Percentiles rank a stretch among this genome's conserved stretches.
These are phyloP conservation scores for Cremastinae sp. DNA, from an alignment of 2,888 invertebrate species.

Conservation along the genomic window DNA sequence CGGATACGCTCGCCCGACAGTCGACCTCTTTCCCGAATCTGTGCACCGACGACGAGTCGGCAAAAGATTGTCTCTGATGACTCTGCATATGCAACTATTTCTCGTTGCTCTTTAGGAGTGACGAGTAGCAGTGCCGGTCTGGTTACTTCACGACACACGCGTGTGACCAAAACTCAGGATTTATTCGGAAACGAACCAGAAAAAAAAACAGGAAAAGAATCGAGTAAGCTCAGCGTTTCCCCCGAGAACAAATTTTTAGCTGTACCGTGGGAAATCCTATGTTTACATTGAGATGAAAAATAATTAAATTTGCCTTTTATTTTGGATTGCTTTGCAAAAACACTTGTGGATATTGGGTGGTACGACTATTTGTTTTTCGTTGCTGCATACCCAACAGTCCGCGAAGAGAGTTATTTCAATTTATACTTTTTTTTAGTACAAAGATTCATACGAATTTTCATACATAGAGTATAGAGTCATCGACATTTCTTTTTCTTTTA, in stretches of 20 bases:
- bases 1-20: slow-evolving; percentile 63
- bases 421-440: slow-evolving; percentile 42
- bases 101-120: slow-evolving; percentile 65
- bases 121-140: slow-evolving; percentile 20
- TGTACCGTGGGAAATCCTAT: slow-evolving; percentile 21
- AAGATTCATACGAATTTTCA: slow-evolving; percentile 24
- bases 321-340: slow-evolving; percentile 1
- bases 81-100: slow-evolving; percentile 68
- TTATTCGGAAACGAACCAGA: slow-evolving; percentile 7
- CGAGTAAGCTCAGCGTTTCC: slow-evolving; percentile 19
- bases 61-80: slow-evolving; percentile 77
- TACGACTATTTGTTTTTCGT: slow-evolving; percentile 15
- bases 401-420: slow-evolving; percentile 23
- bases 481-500: neutral
- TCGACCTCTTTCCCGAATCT: slow-evolving; percentile 67
- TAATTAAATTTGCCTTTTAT: slow-evolving; percentile 5
- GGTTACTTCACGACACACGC: slow-evolving; percentile 2
- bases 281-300: slow-evolving; percentile 14
- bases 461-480: slow-evolving; percentile 22
- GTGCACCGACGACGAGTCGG: slow-evolving; percentile 73
- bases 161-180: slow-evolving; percentile 29
- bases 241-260: slow-evolving; percentile 16
- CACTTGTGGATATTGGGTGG: slow-evolving; percentile 15
- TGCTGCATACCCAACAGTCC: slow-evolving; percentile 11
- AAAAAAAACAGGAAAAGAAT: slow-evolving; percentile 17